Percentiles rank a stretch among this genome's conserved stretches.
Conservation (phyloP, 2,113 vertebrate genomes). For the Coptodon bakossiorum region DNA sequence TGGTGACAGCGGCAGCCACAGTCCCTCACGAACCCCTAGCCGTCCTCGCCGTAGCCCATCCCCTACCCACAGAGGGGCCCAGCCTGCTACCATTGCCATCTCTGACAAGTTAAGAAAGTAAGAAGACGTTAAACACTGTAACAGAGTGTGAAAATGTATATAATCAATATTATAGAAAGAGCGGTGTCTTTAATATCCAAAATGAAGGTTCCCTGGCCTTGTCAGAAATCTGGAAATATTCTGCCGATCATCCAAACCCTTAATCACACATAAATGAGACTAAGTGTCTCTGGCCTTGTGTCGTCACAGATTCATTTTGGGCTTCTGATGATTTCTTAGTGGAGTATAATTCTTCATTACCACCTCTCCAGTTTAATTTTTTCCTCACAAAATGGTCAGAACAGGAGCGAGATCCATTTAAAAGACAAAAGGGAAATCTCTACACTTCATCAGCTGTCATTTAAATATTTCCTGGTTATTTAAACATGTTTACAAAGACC, state of each 20-base stretch:
- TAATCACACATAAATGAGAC: not conserved
- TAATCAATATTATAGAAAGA: not conserved
- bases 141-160: not conserved
- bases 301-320: not conserved
- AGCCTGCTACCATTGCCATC: slow-evolving; percentile 60
- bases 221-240: not conserved
- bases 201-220: accelerated
- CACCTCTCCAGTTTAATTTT: not conserved
- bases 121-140: not conserved
- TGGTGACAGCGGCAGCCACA: slow-evolving; percentile 75
- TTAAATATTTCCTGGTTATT: not conserved
- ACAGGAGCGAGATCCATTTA: not conserved
- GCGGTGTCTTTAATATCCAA: not conserved
- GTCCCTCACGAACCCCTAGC: slow-evolving; percentile 73
- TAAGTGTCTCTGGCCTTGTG: not conserved
- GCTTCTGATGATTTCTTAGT: not conserved
- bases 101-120: slow-evolving; percentile 95
- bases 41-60: slow-evolving; percentile 75
- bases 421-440: not conserved
- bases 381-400: not conserved
- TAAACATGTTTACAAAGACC: not conserved
- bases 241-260: not conserved
- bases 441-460: not conserved
- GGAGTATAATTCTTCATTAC: not conserved
- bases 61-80: slow-evolving; percentile 66